Percentiles rank a stretch among this genome's conserved stretches.
phyloP scores from a whole-genome alignment of 2,113 vertebrate genomes.

The Telmatochromis sp. region DNA sequence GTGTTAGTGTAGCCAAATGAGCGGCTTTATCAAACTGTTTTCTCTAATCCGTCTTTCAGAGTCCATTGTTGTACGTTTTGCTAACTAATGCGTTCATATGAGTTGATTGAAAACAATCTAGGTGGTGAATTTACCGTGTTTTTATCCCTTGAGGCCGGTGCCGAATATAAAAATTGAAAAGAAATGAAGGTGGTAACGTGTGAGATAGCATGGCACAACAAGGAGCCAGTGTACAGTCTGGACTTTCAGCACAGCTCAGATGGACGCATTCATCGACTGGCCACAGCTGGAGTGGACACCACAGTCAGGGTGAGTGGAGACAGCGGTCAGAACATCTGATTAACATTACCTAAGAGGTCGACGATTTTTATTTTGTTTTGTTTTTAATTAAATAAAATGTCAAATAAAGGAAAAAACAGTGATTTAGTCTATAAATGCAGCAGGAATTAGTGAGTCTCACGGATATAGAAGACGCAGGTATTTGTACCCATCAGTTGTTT shows the following conservation, averaged over 20 bases:
- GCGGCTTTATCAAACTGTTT: not conserved
- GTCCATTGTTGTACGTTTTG: not conserved
- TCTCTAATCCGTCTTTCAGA: not conserved
- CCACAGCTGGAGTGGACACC: slow-evolving; percentile 92
- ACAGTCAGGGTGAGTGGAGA: slow-evolving; percentile 79
- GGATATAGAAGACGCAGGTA: not conserved
- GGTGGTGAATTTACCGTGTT: not conserved
- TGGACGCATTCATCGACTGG: slow-evolving; percentile 78
- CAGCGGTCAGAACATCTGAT: not conserved
- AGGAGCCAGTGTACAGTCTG: slow-evolving; percentile 94
- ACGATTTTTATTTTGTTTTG: not conserved
- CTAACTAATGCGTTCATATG: not conserved
- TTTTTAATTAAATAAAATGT: not conserved
- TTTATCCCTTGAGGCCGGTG: not conserved
- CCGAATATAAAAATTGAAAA: not conserved
- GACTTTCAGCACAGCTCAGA: slow-evolving; percentile 87
- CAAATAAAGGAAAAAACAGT: not conserved
- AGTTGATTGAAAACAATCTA: not conserved
- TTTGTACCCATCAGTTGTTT: not conserved
- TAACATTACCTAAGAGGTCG: not conserved
- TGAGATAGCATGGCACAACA: slow-evolving; percentile 97
- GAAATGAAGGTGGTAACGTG: slow-evolving; percentile 96
- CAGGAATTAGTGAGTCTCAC: not conserved
- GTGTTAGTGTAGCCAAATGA: not conserved
- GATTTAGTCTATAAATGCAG: not conserved